Base-by-base conservation (phyloP, 2,113 vertebrate genomes). In the Crotalus tigris region DNA sequence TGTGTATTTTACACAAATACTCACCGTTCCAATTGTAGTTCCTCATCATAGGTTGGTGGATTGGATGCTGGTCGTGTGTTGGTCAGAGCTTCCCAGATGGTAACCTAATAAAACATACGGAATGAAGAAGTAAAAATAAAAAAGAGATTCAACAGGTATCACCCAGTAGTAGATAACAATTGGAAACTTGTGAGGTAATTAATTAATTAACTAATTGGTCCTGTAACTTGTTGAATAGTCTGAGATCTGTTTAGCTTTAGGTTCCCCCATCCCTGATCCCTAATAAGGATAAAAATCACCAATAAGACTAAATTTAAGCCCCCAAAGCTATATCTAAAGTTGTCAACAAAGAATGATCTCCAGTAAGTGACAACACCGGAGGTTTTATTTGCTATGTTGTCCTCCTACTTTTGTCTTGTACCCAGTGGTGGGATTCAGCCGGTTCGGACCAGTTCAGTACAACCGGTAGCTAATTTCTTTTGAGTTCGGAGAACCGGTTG, bases 81-180 rank as follows among this genome's bases (percentile, higher is more conserved):
- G 93, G 98, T 99, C 94, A 99, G 97, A 1, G 99, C 99, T 94
- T 99, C 99, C 99, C 99, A 99, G 88, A 99, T 98, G 24, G 99
- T 99, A 95, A 99, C 99, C 99, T 99, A 95, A 0, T 53, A 29
- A 58, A n/a, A 53, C 6, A n/a, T 21, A 19, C 17, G 57, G 33
- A 87, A 64, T 17, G 3, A 87, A 17, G 21, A 3, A 1, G 0
- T 1, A 12, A 2, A 39, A 87, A 55, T 13, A 7, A 5, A 44
- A 33, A 24, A 44, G 8, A 90, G 39, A 29, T 24, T 24, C 2
- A 46, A 51, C 57, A 46, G 51, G 64, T 64, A 9, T 54, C 3
- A 19, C 54, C 61, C 49, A 69, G 51, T 55, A 33, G 9, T 2
- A 59, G 54, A 91, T 5, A 54, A 6, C n/a, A 17, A 59, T 53